phyloP scores from a whole-genome alignment of 2,888 invertebrate genomes.

The Tridacna gigas region DNA sequence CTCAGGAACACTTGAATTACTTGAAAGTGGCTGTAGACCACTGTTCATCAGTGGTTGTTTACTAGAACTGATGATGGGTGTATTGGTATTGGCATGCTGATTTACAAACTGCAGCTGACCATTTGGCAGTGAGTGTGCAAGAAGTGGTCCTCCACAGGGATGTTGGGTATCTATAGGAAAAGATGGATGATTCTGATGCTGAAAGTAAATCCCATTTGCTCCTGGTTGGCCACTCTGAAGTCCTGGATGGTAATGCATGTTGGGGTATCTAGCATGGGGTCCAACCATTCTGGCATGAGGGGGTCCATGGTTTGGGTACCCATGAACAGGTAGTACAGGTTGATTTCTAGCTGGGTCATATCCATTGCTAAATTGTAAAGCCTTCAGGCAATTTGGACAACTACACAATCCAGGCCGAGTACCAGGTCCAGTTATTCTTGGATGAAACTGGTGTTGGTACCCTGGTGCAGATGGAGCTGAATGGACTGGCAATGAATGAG shows the following conservation, averaged over 20 bases:
- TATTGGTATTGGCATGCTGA: conserved; percentile 1
- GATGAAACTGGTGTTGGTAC: background rate
- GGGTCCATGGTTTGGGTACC: conserved; percentile 51
- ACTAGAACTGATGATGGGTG: background rate
- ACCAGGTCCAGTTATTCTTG: conserved; percentile 11
- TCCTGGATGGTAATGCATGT: background rate
- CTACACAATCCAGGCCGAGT: conserved; percentile 45
- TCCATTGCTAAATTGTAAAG: conserved; percentile 26
- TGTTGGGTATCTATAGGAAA: conserved; percentile 12
- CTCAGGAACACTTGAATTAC: background rate
- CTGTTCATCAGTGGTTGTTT: background rate
- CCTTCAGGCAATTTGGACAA: conserved; percentile 56
- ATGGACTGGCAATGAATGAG: background rate
- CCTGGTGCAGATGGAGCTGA: background rate
- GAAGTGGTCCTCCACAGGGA: background rate
- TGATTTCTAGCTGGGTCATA: conserved; percentile 14
- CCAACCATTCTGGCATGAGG: conserved; percentile 45
- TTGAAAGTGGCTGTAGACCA: background rate
- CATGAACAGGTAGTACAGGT: conserved; percentile 25
- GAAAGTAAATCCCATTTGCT: conserved; percentile 20
- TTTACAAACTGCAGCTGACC: conserved; percentile 5
- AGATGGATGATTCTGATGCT: conserved; percentile 40
- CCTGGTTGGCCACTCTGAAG: conserved; percentile 7
- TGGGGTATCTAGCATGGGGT: conserved; percentile 27
- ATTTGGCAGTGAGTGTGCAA: conserved; percentile 7